Conservation (phyloP, 2,113 vertebrate genomes). For the Tor tambroides region DNA sequence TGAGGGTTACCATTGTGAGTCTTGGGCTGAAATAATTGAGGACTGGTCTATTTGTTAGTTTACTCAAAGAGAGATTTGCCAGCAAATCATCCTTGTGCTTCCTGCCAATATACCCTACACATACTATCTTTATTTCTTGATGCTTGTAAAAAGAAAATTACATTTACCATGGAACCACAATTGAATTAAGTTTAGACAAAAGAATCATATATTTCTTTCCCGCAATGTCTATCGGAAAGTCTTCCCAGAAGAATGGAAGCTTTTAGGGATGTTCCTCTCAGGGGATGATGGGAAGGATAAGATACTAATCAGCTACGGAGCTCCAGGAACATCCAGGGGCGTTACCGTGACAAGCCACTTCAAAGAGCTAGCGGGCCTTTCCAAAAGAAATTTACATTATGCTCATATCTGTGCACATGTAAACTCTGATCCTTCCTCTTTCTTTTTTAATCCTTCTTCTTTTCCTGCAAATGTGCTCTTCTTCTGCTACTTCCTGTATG, state of each 20-base stretch:
- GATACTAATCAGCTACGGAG: slow-evolving; percentile 24
- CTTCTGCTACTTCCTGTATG: not conserved
- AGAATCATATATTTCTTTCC: not conserved
- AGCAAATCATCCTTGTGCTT: not conserved
- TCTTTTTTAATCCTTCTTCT: not conserved
- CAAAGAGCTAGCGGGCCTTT: not conserved
- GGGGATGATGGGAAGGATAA: slow-evolving; percentile 20
- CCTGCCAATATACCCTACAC: not conserved
- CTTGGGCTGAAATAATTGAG: not conserved
- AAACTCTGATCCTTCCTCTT: slow-evolving; percentile 1
- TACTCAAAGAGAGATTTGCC: not conserved
- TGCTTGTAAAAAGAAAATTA: not conserved
- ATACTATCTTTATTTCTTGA: not conserved
- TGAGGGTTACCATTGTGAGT: not conserved
- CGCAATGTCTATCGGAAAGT: not conserved
- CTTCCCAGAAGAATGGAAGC: slow-evolving; percentile 15
- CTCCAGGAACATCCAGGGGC: slow-evolving; percentile 6
- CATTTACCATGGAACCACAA: slow-evolving; percentile 30
- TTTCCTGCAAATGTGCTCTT: not conserved
- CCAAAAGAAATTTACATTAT: slow-evolving; percentile 9
- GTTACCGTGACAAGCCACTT: not conserved
- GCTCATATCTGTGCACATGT: not conserved
- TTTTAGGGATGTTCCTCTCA: slow-evolving; percentile 22
- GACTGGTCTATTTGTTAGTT: not conserved
- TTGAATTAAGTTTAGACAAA: slow-evolving; percentile 24